Conservation (phyloP, 2,888 invertebrate genomes). For the Amphipoea lucens region DNA sequence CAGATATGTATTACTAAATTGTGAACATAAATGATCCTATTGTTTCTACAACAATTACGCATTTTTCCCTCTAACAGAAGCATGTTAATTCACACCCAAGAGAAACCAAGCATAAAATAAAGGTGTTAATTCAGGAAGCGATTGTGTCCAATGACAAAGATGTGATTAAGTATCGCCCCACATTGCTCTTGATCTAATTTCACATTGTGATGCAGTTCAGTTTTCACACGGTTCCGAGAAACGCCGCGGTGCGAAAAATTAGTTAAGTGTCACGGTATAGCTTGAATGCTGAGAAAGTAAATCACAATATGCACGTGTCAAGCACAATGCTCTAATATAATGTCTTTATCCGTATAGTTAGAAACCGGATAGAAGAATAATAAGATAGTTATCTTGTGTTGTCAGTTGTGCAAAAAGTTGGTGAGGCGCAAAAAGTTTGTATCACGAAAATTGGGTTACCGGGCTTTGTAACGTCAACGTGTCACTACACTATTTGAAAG, state of each 20-base stretch:
- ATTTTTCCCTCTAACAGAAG: conserved; percentile 24
- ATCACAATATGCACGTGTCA: conserved; percentile 48
- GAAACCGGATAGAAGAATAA: conserved; percentile 33
- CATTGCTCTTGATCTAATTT: conserved; percentile 75
- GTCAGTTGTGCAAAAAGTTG: conserved; percentile 41
- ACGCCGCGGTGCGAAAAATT: conserved; percentile 67
- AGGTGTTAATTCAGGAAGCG: conserved; percentile 68
- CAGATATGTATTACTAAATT: neutral
- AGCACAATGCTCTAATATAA: conserved; percentile 45
- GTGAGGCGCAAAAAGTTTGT: conserved; percentile 46
- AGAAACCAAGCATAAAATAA: conserved; percentile 56
- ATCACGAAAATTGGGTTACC: conserved; percentile 50
- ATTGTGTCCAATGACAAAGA: conserved; percentile 67
- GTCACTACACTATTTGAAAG: conserved; percentile 29
- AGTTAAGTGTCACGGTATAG: conserved; percentile 61
- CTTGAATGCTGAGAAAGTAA: conserved; percentile 63
- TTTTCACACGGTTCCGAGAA: conserved; percentile 71
- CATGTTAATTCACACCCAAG: conserved; percentile 52
- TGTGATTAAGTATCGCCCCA: conserved; percentile 60
- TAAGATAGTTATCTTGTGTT: conserved; percentile 23
- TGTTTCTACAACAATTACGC: conserved; percentile 18
- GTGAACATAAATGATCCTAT: neutral
- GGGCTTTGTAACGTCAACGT: conserved; percentile 10
- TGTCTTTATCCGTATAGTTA: conserved; percentile 45
- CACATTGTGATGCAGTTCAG: conserved; percentile 69